Conservation (phyloP, 2,113 vertebrate genomes). For the Propithecus coquereli region DNA sequence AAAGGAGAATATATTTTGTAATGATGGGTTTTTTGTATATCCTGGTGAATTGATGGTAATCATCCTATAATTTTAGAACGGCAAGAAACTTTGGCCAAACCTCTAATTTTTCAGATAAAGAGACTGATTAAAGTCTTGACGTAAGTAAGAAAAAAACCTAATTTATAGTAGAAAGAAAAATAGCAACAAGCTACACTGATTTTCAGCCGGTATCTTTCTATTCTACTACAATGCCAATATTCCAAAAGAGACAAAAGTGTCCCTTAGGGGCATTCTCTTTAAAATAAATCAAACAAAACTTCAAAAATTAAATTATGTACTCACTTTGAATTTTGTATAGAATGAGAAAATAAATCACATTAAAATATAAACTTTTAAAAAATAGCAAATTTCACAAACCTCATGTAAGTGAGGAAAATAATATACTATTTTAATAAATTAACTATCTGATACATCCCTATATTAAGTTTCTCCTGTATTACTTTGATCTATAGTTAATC, state of each 20-base stretch:
- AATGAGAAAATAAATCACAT: not conserved
- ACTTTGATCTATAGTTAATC: not conserved
- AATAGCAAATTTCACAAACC: not conserved
- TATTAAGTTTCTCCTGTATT: not conserved
- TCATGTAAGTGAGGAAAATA: not conserved
- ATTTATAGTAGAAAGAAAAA: not conserved
- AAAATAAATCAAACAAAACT: not conserved
- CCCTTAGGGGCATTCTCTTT: not conserved
- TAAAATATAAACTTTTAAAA: not conserved
- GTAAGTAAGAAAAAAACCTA: not conserved
- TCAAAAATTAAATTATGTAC: not conserved
- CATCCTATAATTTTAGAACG: not conserved
- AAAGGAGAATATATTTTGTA: not conserved
- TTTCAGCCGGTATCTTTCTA: not conserved
- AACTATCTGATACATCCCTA: not conserved
- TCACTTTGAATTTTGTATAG: not conserved
- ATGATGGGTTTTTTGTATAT: not conserved
- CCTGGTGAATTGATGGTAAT: not conserved
- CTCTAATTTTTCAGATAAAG: not conserved
- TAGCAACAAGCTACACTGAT: not conserved
- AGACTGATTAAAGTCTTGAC: not conserved
- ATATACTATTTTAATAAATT: not conserved
- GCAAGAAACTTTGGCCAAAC: not conserved
- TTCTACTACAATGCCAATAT: not conserved
- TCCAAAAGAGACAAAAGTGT: not conserved